Evolutionary conservation across 2,888 invertebrate genomes (phyloP), one percentile per base, ranked within the genome.

Genomic region (Calameuta idolon): DNA sequence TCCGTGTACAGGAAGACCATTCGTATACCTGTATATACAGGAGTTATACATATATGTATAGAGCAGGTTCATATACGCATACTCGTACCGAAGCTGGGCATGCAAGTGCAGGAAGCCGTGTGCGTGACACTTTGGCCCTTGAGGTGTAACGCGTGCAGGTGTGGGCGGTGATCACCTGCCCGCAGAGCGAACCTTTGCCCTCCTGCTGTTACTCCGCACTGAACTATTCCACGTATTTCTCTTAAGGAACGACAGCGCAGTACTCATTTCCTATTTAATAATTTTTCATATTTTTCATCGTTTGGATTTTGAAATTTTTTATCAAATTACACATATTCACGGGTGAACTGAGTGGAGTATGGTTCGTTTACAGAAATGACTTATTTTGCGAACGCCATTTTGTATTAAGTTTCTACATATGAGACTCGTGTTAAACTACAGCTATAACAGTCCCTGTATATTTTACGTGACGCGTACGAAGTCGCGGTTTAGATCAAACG

Each of bases 131-230:
- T 73, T 77, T 73, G 73, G 69, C 74, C 74, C 35, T 73, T 75
- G 76, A 69, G 76, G 77, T 80, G 80, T 79, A 80, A 76, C 76
- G 79, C 80, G 78, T 79, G 84, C 86, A 85, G 85, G 86, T 85
- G 89, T 89, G 85, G 89, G 87, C 87, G 88, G 88, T 85, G 87
- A 88, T 89, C 89, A 89, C 88, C 89, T 89, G 89, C 86, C 86
- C 82, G 81, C 77, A 79, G 80, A 75, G 83, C 75, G 77, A 83
- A 85, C 81, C 80, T 79, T 83, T 80, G 81, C 83, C 81, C 85
- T 80, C 84, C 80, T 37, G 81, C 80, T 81, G 81, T 68, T 76
- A 73, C 69, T 68, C 40, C 74, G 68, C 76, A 76, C 71, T 71
- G 71, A 71, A n/a, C 74, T 35, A 69, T 37, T n/a, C 76, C 69